phyloP scores from a whole-genome alignment of 2,797 vertebrate genomes.

The Labeo calbasu region DNA sequence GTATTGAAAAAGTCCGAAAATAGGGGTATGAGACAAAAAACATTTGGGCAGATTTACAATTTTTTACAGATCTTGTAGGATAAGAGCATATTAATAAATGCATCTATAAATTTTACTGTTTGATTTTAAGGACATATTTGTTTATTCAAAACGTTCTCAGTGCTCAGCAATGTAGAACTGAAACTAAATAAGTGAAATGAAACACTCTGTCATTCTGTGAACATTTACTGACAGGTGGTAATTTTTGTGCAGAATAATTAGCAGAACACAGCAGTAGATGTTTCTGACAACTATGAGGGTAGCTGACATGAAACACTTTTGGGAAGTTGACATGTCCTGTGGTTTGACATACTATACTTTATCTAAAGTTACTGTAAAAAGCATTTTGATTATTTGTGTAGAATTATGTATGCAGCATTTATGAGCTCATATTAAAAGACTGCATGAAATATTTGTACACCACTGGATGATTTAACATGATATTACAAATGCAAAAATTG shows the following conservation, averaged over 20 bases:
- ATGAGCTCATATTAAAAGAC: background rate
- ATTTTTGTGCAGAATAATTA: slow-evolving; percentile 25
- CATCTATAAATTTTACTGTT: background rate
- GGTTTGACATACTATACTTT: background rate
- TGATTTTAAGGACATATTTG: background rate
- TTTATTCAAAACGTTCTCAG: background rate
- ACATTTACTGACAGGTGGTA: slow-evolving; percentile 29
- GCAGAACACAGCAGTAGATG: slow-evolving; percentile 26
- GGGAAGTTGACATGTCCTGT: slow-evolving; percentile 7
- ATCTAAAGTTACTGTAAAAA: background rate
- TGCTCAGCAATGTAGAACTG: slow-evolving; percentile 31
- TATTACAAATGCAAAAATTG: background rate
- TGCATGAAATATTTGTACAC: background rate
- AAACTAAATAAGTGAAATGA: slow-evolving; percentile 45
- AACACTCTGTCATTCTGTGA: slow-evolving; percentile 3
- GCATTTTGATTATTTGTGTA: background rate
- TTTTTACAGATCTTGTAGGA: background rate
- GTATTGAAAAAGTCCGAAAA: background rate
- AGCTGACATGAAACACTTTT: slow-evolving; percentile 13
- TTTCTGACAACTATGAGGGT: slow-evolving; percentile 13
- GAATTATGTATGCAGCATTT: background rate
- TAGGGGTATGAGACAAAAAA: background rate
- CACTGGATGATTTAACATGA: background rate
- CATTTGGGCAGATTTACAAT: background rate
- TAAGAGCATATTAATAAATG: background rate